phyloP scores from a whole-genome alignment of 2,888 invertebrate genomes.

The Ceramica pisi region DNA sequence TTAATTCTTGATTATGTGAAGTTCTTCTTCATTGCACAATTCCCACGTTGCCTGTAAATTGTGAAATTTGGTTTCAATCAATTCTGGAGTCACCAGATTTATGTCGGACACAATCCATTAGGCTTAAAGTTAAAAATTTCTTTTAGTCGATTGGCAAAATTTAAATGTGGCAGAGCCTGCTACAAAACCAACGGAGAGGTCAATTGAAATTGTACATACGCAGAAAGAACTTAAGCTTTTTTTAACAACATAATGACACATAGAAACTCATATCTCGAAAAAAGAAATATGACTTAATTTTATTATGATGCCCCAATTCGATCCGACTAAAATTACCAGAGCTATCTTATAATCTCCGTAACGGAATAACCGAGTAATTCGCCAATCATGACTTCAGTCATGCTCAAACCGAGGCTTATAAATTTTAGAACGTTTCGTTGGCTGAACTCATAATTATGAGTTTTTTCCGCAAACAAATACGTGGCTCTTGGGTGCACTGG shows the following conservation, averaged over 20 bases:
- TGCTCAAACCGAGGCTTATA: conserved; percentile 47
- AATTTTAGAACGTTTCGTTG: conserved; percentile 60
- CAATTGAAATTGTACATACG: conserved; percentile 9
- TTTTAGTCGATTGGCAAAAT: background rate
- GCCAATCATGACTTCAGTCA: conserved; percentile 58
- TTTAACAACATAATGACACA: conserved; percentile 17
- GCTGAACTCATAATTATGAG: conserved; percentile 66
- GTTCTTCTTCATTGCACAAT: background rate
- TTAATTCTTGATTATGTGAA: background rate
- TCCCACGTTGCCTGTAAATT: background rate
- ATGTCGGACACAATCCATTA: background rate
- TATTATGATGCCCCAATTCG: conserved; percentile 47
- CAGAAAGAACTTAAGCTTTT: conserved; percentile 16
- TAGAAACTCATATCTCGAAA: conserved; percentile 12
- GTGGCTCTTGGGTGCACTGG: conserved; percentile 67
- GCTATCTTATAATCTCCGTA: conserved; percentile 59
- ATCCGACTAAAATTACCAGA: conserved; percentile 42
- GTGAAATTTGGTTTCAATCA: background rate
- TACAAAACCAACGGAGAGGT: background rate
- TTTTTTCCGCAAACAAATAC: conserved; percentile 73
- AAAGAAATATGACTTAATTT: conserved; percentile 47
- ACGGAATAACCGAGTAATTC: conserved; percentile 60
- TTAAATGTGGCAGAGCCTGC: too few relatives aligned
- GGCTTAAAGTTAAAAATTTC: background rate
- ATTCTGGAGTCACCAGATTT: background rate